Evolutionary conservation across 2,113 vertebrate species (phyloP), one percentile per base, ranked within the genome.

Genomic region (Dissostichus mawsoni): DNA sequence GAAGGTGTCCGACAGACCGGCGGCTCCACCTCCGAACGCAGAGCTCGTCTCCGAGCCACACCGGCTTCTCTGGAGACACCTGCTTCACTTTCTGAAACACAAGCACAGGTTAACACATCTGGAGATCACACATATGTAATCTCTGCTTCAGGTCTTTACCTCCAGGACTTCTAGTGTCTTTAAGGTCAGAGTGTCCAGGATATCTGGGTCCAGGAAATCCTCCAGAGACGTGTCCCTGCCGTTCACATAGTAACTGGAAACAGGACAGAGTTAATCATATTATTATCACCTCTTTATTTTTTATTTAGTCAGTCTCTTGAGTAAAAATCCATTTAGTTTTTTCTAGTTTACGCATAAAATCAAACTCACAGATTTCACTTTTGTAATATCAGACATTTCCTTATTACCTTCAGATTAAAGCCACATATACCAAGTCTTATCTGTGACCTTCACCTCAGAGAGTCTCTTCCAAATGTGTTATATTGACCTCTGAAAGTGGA

Each of bases 11-110:
- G 98, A 99, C 69, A 99, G 84, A 36, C 92, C 94, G 0, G 82
- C 63, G 0, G 97, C 96, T n/a, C 98, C 98, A 1, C 98, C 98
- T 3, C 97, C 97, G 0, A 95, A 99, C 0, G 98, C 98, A 0
- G 98, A 99, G 63, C 98, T 97, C 0, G 98, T 99, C 93, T 70
- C 98, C 98, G 0, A 99, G 91, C 98, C 98, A 99, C 5, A 99
- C 93, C 36, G 93, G 93, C 93, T 96, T 98, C 41, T 89, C 71
- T 0, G 96, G 97, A 65, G 94, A 94, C 0, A 80, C 93, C 50
- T 23, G 69, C 25, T 80, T 36, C 8, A 91, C 84, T 6, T 8
- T 78, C 89, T 92, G 70, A 16, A 18, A 5, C 48, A 9, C 16
- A 52, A 33, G 70, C 20, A 68, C 13, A 59, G 8, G 29, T 12